Percentiles rank a stretch among this genome's conserved stretches.
Conservation (phyloP, 2,113 vertebrate genomes). For the Thryonomys swinderianus region DNA sequence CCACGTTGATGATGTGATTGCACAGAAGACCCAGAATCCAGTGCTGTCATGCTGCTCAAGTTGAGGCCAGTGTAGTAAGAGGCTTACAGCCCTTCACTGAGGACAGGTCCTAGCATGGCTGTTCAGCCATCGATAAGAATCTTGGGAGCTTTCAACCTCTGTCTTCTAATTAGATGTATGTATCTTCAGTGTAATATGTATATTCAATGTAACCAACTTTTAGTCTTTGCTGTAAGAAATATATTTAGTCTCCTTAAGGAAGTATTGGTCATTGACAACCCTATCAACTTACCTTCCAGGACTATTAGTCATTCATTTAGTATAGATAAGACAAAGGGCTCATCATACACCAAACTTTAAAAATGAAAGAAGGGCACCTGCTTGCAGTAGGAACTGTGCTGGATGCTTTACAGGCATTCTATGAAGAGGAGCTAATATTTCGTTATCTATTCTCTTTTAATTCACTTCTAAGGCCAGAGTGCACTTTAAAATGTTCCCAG, state of each 20-base stretch:
- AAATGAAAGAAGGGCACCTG: not conserved
- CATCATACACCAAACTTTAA: not conserved
- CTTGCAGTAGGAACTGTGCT: not conserved
- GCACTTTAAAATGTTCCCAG: constrained; percentile 15
- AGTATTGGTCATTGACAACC: not conserved
- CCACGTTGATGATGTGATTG: not conserved
- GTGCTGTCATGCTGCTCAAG: not conserved
- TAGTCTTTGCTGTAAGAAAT: constrained; percentile 24
- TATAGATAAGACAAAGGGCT: not conserved
- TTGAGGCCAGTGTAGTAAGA: constrained; percentile 31
- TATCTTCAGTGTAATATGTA: not conserved
- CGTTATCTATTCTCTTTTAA: not conserved
- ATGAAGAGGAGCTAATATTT: not conserved
- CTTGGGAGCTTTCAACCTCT: not conserved
- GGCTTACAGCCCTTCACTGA: not conserved
- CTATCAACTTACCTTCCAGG: not conserved
- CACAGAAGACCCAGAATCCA: not conserved
- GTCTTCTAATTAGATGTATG: constrained; percentile 13
- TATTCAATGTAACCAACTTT: not conserved
- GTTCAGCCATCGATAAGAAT: not conserved
- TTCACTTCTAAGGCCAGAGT: constrained; percentile 32
- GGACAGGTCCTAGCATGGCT: not conserved
- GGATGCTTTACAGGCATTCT: not conserved
- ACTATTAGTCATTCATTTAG: not conserved
- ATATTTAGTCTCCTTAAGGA: not conserved